These are phyloP conservation scores for Diadegma fenestrale DNA, from an alignment of 2,888 invertebrate genomes.

Conservation along the genomic window DNA sequence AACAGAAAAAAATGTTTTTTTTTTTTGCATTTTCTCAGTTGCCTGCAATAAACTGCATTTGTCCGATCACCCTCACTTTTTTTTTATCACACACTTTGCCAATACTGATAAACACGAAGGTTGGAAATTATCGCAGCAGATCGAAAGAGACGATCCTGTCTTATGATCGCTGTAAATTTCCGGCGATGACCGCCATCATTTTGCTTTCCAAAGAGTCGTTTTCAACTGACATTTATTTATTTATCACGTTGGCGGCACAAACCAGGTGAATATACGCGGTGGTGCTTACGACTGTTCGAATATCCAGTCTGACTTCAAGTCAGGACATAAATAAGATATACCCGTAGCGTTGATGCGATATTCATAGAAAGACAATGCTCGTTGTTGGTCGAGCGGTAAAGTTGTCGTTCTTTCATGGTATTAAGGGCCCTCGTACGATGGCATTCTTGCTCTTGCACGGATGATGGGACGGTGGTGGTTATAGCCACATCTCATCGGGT, in stretches of 20 bases:
- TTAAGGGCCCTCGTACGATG: slow-evolving; percentile 1
- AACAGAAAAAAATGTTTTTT: neutral
- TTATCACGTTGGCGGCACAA: neutral
- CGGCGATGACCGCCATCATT: neutral
- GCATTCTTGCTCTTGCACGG: neutral
- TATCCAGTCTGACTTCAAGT: slow-evolving; percentile 18
- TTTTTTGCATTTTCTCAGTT: neutral
- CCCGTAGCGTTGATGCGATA: slow-evolving; percentile 31
- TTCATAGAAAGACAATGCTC: slow-evolving; percentile 39
- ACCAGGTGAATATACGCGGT: neutral
- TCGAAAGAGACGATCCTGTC: neutral
- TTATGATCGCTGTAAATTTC: neutral
- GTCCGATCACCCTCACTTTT: neutral
- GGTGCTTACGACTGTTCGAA: slow-evolving; percentile 8
- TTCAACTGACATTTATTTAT: neutral
- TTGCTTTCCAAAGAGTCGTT: neutral
- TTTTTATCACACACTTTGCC: neutral
- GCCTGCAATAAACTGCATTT: neutral
- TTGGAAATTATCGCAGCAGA: neutral
- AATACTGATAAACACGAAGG: neutral
- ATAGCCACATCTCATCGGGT: slow-evolving; percentile 40
- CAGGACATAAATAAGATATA: neutral
- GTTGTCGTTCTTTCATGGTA: neutral
- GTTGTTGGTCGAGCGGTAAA: slow-evolving; percentile 6
- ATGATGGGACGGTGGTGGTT: slow-evolving; percentile 16